A percentile compares a stretch with the other conserved stretches of the same genome.
Conservation (phyloP, 2,888 invertebrate genomes). For the Druceiella hillmani region DNA sequence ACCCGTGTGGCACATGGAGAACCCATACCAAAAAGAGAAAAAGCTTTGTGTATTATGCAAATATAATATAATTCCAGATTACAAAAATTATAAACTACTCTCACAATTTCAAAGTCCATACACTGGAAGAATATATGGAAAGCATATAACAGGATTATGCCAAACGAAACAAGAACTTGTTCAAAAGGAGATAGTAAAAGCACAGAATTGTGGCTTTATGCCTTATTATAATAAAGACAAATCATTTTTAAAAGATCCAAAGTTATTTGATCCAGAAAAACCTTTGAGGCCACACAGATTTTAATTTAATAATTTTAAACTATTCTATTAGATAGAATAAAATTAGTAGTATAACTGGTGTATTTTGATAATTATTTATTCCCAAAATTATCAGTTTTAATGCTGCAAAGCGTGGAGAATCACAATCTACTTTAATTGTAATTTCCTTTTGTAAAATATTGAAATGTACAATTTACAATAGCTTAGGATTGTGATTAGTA, state of each 20-base stretch:
- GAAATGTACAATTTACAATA: too few relatives aligned
- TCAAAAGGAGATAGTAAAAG: slow-evolving; percentile 66
- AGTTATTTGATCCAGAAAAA: slow-evolving; percentile 82
- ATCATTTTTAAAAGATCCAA: slow-evolving; percentile 79
- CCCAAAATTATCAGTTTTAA: too few relatives aligned
- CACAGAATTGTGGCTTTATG: slow-evolving; percentile 80
- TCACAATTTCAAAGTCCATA: slow-evolving; percentile 96
- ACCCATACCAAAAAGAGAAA: slow-evolving; percentile 75
- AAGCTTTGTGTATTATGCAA: slow-evolving; percentile 78
- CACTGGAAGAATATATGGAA: slow-evolving; percentile 88
- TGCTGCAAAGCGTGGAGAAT: too few relatives aligned
- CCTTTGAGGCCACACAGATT: slow-evolving; percentile 77
- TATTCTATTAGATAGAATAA: slow-evolving; percentile 14
- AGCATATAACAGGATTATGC: slow-evolving; percentile 93
- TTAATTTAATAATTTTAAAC: slow-evolving; percentile 34
- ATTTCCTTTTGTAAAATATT: too few relatives aligned
- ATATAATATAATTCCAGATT: slow-evolving; percentile 74
- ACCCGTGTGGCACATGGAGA: slow-evolving; percentile 58
- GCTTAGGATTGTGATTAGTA: too few relatives aligned
- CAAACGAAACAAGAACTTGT: slow-evolving; percentile 70
- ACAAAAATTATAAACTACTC: slow-evolving; percentile 85
- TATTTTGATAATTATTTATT: too few relatives aligned
- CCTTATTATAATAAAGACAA: slow-evolving; percentile 74
- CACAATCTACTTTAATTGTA: too few relatives aligned
- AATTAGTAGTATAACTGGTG: too few relatives aligned